These are phyloP conservation scores for Coleophora deauratella DNA, from an alignment of 2,888 invertebrate genomes.

Conservation along the genomic window DNA sequence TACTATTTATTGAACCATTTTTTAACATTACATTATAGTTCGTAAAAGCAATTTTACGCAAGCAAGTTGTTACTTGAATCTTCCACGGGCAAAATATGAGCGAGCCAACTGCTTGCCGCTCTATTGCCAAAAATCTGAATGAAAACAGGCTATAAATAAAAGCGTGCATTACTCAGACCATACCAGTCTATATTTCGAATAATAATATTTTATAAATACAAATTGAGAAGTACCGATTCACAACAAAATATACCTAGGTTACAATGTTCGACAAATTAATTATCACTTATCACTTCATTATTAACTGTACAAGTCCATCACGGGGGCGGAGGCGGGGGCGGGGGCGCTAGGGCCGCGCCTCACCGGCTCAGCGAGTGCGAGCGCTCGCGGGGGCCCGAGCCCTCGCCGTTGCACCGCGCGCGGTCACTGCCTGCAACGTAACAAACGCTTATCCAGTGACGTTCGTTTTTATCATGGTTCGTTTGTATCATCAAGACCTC, in stretches of 20 bases:
- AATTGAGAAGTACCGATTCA: constrained; percentile 73
- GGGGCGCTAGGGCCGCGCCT: constrained; percentile 38
- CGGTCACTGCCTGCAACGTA: constrained; percentile 61
- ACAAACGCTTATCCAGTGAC: no score
- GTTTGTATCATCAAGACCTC: no score
- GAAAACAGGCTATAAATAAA: constrained; percentile 19
- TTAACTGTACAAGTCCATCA: constrained; percentile 46
- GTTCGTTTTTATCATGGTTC: no score
- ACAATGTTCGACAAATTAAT: constrained; percentile 61
- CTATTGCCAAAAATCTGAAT: no score
- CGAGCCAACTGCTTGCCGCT: no score
- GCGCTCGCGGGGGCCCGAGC: constrained; percentile 50
- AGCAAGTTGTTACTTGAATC: no score
- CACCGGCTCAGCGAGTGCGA: constrained; percentile 82
- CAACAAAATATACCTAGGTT: constrained; percentile 65
- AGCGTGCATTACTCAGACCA: constrained; percentile 40
- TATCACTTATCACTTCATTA: constrained; percentile 69
- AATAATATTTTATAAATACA: constrained; percentile 69
- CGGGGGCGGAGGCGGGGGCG: constrained; percentile 12
- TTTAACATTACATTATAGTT: no score
- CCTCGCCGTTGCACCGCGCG: constrained; percentile 49
- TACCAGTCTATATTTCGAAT: constrained; percentile 67
- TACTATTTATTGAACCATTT: no score
- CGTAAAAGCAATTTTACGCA: no score
- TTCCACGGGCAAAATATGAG: no score